Evolutionary conservation across 2,113 vertebrate genomes (phyloP).

Genomic region (Muntiacus reevesi): DNA sequence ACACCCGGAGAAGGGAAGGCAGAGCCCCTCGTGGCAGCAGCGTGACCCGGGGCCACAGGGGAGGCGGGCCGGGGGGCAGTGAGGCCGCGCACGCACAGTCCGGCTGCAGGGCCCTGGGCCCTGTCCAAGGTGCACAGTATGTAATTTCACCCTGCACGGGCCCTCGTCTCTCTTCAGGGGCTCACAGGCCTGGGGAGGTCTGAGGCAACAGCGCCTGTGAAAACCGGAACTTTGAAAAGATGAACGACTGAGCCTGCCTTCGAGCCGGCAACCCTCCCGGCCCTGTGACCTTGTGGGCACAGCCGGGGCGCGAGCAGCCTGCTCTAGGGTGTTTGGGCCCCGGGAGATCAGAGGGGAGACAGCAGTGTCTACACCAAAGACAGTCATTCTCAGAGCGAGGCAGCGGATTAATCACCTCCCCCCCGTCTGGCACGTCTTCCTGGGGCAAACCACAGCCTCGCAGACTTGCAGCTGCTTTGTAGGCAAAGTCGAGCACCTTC

Average conservation of each 20-base stretch:
- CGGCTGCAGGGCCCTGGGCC: background rate
- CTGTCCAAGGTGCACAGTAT: too few relatives aligned
- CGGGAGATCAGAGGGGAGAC: background rate
- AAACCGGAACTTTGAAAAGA: background rate
- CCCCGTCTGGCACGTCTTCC: conserved; percentile 44
- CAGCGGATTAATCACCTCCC: background rate
- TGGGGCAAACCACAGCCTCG: conserved; percentile 18
- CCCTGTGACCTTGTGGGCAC: background rate
- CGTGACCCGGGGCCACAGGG: rapidly evolving
- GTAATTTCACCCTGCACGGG: background rate
- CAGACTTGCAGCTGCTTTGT: background rate
- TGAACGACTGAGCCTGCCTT: background rate
- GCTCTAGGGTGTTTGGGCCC: too few relatives aligned
- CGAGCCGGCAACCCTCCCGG: rapidly evolving
- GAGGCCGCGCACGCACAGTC: rapidly evolving
- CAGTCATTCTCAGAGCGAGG: conserved; percentile 36
- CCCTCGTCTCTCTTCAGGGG: background rate
- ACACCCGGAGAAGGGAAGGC: background rate
- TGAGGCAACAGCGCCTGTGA: background rate
- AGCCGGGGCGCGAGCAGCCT: rapidly evolving
- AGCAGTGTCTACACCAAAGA: background rate
- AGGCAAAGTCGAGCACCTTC: background rate
- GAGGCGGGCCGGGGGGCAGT: background rate
- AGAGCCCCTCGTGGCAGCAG: rapidly evolving
- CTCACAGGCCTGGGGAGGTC: background rate